phyloP scores from a whole-genome alignment of 2,888 invertebrate species.

The Leucophenga montana region DNA sequence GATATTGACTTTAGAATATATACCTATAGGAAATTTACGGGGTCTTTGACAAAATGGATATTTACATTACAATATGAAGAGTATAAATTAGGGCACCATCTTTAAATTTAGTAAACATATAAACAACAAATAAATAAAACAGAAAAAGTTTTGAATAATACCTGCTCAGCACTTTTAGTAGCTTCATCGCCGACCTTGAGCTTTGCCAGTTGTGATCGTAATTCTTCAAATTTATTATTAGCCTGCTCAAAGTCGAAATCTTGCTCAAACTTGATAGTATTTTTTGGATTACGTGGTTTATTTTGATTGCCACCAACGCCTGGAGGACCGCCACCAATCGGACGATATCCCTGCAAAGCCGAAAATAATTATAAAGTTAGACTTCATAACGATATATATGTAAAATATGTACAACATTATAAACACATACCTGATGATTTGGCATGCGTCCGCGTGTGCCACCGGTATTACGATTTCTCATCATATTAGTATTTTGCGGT shows the following conservation, averaged over 20 bases:
- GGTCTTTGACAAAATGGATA: not conserved
- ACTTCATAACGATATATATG: too few relatives aligned
- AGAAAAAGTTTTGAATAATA: slow-evolving; percentile 48
- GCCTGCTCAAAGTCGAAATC: slow-evolving; percentile 99
- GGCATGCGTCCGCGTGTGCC: slow-evolving; percentile 71
- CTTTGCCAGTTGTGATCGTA: slow-evolving; percentile 89
- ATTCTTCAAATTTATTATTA: slow-evolving; percentile 96
- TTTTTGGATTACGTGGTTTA: slow-evolving; percentile 75
- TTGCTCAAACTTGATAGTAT: slow-evolving; percentile 91
- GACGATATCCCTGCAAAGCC: slow-evolving; percentile 68
- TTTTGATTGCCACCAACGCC: slow-evolving; percentile 73
- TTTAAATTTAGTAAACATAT: not conserved
- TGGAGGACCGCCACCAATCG: slow-evolving; percentile 70
- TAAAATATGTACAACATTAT: not conserved
- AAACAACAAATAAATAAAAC: slow-evolving; percentile 31
- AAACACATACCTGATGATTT: slow-evolving; percentile 62
- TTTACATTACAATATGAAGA: not conserved
- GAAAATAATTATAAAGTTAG: slow-evolving; percentile 9
- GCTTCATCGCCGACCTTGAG: slow-evolving; percentile 80
- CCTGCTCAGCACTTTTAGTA: slow-evolving; percentile 74
- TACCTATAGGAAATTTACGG: too few relatives aligned
- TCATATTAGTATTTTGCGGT: slow-evolving; percentile 62
- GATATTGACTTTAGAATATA: too few relatives aligned
- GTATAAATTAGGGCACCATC: not conserved
- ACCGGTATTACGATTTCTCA: slow-evolving; percentile 67